Evolutionary conservation across 2,888 invertebrate species (phyloP).

Genomic region (Lasius fuliginosus): DNA sequence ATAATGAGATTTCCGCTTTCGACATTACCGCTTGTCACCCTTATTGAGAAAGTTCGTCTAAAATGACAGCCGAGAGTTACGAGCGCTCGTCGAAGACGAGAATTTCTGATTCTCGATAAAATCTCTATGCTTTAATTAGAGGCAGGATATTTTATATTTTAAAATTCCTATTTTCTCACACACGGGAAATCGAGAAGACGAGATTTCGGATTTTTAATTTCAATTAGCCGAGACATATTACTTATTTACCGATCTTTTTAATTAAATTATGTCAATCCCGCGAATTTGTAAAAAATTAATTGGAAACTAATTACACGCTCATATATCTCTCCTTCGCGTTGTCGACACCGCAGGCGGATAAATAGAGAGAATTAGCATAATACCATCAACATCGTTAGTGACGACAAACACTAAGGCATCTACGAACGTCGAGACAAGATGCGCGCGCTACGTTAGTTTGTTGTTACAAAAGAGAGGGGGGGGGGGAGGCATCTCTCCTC

Average conservation of each 20-base stretch:
- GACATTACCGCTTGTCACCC: slow-evolving; percentile 14
- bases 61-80: background rate
- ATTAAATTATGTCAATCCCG: background rate
- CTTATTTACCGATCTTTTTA: background rate
- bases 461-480: slow-evolving; percentile 63
- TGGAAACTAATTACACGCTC: background rate
- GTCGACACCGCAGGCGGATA: background rate
- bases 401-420: slow-evolving; percentile 66
- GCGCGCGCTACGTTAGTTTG: slow-evolving; percentile 61
- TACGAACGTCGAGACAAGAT: slow-evolving; percentile 40
- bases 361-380: slow-evolving; percentile 45
- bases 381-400: slow-evolving; percentile 64
- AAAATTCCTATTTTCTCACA: background rate
- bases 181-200: background rate
- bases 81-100: background rate
- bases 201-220: background rate
- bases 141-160: background rate
- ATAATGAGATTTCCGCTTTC: slow-evolving; percentile 44
- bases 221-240: background rate
- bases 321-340: background rate
- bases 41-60: slow-evolving; percentile 33
- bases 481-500: background rate
- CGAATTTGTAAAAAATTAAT: slow-evolving; percentile 1
- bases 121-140: slow-evolving; percentile 7
- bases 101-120: background rate